phyloP scores from a whole-genome alignment of 1,140 invertebrate genomes.

The Philotrypesis tridentata region DNA sequence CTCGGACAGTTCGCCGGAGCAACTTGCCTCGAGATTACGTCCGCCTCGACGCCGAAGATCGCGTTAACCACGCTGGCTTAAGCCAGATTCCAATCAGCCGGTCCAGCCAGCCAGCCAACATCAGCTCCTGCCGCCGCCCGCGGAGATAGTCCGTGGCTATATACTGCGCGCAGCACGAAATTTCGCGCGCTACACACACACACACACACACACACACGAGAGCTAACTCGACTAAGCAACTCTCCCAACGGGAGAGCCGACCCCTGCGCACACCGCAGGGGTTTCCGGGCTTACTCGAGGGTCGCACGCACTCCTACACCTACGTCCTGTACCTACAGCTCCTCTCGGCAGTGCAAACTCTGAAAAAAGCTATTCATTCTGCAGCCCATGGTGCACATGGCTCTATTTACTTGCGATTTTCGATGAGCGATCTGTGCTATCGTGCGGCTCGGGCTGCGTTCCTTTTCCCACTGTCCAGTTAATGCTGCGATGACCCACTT shows the following conservation, averaged over 20 bases:
- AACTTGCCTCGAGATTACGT: constrained; percentile 20
- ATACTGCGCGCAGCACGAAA: constrained; percentile 16
- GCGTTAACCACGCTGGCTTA: constrained; percentile 52
- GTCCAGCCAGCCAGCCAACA: not conserved
- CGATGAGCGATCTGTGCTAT: no score
- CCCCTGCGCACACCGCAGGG: constrained; percentile 23
- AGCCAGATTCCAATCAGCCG: constrained; percentile 53
- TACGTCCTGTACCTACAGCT: not conserved
- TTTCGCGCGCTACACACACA: not conserved
- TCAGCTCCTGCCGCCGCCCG: not conserved
- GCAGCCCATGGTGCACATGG: constrained; percentile 18
- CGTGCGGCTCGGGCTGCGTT: no score
- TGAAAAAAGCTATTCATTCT: constrained; percentile 8
- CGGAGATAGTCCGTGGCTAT: not conserved
- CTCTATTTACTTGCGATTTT: constrained; percentile 32
- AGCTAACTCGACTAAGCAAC: constrained; percentile 38
- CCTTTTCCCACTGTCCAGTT: no score
- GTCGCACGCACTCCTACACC: not conserved
- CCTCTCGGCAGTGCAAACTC: no score
- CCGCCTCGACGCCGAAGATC: constrained; percentile 42
- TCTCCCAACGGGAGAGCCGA: not conserved
- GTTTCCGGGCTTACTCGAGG: not conserved
- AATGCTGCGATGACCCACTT: no score
- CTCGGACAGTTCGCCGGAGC: not conserved
- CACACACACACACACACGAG: not conserved